Conservation (phyloP, 1,140 invertebrate species). For the Ectropis grisescens region DNA sequence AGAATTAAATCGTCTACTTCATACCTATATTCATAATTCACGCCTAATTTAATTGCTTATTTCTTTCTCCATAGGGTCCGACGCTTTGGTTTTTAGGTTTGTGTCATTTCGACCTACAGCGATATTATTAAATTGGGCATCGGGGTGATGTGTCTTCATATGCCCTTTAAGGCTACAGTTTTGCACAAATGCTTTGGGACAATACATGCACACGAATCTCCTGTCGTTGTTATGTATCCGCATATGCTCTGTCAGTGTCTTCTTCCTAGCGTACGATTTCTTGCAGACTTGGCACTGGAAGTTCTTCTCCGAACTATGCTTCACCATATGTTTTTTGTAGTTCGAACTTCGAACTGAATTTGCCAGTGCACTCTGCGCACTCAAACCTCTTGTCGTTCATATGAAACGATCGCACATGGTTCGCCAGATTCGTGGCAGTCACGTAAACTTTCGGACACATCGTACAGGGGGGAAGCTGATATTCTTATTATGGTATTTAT, state of each 20-base stretch:
- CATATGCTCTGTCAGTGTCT: slow-evolving; percentile 72
- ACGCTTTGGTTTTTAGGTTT: too few relatives aligned
- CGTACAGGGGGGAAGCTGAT: slow-evolving; percentile 51
- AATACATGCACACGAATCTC: slow-evolving; percentile 57
- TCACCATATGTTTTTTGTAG: slow-evolving; percentile 47
- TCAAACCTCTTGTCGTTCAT: slow-evolving; percentile 49
- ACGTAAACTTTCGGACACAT: slow-evolving; percentile 47
- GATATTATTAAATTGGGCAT: too few relatives aligned
- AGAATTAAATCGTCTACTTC: too few relatives aligned
- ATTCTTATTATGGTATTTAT: slow-evolving; percentile 40
- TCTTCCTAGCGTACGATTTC: slow-evolving; percentile 64
- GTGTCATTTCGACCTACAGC: too few relatives aligned
- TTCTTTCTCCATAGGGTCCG: too few relatives aligned
- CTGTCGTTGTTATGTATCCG: slow-evolving; percentile 72
- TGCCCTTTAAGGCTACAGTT: slow-evolving; percentile 42
- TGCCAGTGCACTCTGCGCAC: slow-evolving; percentile 51
- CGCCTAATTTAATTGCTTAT: too few relatives aligned
- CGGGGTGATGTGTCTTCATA: slow-evolving; percentile 25
- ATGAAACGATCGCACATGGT: slow-evolving; percentile 54
- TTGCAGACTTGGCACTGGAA: slow-evolving; percentile 60
- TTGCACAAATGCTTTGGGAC: slow-evolving; percentile 59
- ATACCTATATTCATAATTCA: too few relatives aligned
- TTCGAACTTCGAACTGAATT: slow-evolving; percentile 41
- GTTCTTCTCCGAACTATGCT: slow-evolving; percentile 37
- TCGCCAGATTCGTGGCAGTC: slow-evolving; percentile 45